Base-by-base conservation (phyloP, 2,797 vertebrate genomes). In the Hozukius guyotensis region DNA sequence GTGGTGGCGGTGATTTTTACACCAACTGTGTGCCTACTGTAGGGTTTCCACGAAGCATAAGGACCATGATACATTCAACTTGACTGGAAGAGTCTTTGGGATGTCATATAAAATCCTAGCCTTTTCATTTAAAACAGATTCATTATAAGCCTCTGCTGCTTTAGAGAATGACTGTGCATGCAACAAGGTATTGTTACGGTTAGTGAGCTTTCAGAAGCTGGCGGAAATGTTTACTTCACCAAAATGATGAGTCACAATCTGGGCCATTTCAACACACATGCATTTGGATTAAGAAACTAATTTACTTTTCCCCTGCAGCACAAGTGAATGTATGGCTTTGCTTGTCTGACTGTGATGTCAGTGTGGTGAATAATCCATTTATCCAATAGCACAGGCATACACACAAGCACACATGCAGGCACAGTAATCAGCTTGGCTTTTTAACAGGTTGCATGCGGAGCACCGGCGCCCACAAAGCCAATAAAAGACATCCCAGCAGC, bases 331-430 rank as follows among this genome's bases (percentile, higher is more conserved):
- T 34, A 29, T 5, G 13, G 34, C 65, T 77, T 73, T 65, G 18
- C 14, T 64, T 32, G 63, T 72, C 56, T 11, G 46, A 71, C 64
- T 69, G 72, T 4, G 13, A 73, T 75, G 74, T 80, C 64, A 60
- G 66, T 65, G 36, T 27, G 61, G 34, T 71, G 68, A 84, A 77
- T 67, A 65, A 84, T 84, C 60, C 75, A 83, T 84, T 88, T 71
- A 89, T 87, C 83, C 67, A 72, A 25, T 71, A 79, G 55, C 53
- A 52, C 27, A 20, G 11, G 32, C 59, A 32, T n/a, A 76, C 69
- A 81, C 75, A 84, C 75, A 80, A 74, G 75, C 76, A 80, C 83
- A 82, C 80, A 75, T 68, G 60, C 57, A 57, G 70, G 81, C 22
- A 59, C 72, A 46, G 59, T 62, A 22, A 75, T 79, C 38, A 46